phyloP scores from a whole-genome alignment of 1,140 invertebrate species.

The Aphaenogaster rudis region DNA sequence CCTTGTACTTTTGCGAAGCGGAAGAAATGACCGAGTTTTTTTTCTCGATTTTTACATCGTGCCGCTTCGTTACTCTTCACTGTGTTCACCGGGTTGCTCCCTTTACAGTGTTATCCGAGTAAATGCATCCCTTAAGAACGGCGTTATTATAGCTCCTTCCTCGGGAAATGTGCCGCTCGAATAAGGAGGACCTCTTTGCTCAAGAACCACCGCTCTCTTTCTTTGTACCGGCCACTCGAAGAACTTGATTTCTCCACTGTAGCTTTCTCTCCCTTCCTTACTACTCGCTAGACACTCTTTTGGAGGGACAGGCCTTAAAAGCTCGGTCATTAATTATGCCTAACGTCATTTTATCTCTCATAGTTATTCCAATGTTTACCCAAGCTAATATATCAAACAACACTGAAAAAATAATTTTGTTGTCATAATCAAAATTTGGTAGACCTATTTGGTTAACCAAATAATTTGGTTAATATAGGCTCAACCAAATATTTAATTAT shows the following conservation, averaged over 20 bases:
- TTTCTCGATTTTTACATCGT: constrained; percentile 57
- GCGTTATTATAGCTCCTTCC: constrained; percentile 42
- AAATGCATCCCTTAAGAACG: constrained; percentile 41
- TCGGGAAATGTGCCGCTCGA: constrained; percentile 49
- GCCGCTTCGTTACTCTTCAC: constrained; percentile 53
- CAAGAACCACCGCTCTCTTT: constrained; percentile 39
- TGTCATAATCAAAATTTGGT: no score
- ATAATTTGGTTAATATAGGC: no score
- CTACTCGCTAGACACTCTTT: background rate
- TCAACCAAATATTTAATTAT: no score
- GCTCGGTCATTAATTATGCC: constrained; percentile 14
- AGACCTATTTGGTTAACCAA: no score
- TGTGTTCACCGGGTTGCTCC: constrained; percentile 40
- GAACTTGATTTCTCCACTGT: constrained; percentile 68
- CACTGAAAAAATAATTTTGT: no score
- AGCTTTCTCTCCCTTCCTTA: constrained; percentile 32
- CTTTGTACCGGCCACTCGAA: constrained; percentile 66
- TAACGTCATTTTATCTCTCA: background rate
- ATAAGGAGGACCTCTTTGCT: constrained; percentile 48
- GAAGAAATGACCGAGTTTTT: constrained; percentile 38
- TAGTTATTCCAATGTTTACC: background rate
- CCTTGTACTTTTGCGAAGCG: constrained; percentile 25
- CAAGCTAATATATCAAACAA: background rate
- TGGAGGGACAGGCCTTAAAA: background rate
- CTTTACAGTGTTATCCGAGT: constrained; percentile 59